Evolutionary conservation across 64 coral and sea anemone species (phyloP).

Genomic region (Platygyra sinensis): DNA sequence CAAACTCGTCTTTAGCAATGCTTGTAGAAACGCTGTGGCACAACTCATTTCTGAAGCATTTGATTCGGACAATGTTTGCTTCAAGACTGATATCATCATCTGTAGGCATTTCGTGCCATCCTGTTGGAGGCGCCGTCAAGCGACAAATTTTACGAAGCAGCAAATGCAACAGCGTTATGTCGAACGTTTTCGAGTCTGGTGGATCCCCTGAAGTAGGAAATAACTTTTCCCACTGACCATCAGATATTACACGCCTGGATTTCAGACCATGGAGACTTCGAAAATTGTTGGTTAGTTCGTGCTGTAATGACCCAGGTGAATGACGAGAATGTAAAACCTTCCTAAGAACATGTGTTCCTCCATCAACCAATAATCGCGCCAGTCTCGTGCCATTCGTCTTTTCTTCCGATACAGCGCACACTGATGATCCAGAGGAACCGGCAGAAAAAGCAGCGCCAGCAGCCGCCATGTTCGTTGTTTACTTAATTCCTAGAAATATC

Average conservation of each 20-base stretch:
- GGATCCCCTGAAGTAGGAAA: constrained; percentile 43
- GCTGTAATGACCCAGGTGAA: not conserved
- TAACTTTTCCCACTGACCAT: constrained; percentile 53
- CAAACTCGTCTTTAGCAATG: constrained; percentile 23
- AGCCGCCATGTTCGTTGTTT: not conserved
- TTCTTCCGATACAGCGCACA: not conserved
- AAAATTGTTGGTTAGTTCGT: not conserved
- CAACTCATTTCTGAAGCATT: constrained; percentile 44
- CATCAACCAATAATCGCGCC: constrained; percentile 34
- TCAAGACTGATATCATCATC: constrained; percentile 17
- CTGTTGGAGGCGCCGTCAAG: constrained; percentile 16
- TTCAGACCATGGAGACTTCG: not conserved
- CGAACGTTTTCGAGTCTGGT: constrained; percentile 26
- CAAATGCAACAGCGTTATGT: constrained; percentile 68
- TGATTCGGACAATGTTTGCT: constrained; percentile 54
- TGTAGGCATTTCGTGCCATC: constrained; percentile 41
- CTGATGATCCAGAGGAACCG: not conserved
- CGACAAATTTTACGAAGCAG: constrained; percentile 40
- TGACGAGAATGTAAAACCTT: constrained; percentile 1
- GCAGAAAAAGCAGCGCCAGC: not conserved
- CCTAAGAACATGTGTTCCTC: constrained; percentile 41
- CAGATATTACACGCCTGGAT: not conserved
- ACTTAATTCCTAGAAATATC: too few relatives aligned
- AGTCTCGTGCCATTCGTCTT: constrained; percentile 48
- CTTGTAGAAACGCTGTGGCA: constrained; percentile 40